Percentiles rank a stretch among this genome's conserved stretches.
Conservation (phyloP, 1,140 invertebrate species). For the Tetramorium simillimum region DNA sequence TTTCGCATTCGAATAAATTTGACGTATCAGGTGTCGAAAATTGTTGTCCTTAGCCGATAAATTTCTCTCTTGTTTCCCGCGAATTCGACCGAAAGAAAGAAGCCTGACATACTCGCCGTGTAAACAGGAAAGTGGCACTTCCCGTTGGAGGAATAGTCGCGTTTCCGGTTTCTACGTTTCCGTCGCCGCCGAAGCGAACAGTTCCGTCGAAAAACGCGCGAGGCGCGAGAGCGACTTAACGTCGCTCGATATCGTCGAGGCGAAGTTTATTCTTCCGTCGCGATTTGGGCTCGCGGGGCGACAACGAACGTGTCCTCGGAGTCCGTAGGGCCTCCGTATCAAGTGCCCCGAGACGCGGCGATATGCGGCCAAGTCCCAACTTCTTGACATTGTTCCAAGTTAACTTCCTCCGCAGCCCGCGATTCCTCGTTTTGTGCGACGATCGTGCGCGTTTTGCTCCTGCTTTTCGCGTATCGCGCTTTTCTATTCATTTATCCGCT, state of each 20-base stretch:
- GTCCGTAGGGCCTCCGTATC: background rate
- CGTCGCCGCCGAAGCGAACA: constrained; percentile 15
- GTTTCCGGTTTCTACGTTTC: constrained; percentile 52
- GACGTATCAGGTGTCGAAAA: background rate
- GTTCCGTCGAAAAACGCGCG: constrained; percentile 23
- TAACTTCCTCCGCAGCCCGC: constrained; percentile 32
- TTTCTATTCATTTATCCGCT: constrained; percentile 55
- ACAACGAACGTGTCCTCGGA: background rate
- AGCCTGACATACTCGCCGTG: constrained; percentile 41
- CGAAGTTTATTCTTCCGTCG: constrained; percentile 47
- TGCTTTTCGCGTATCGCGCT: background rate
- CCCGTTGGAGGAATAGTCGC: constrained; percentile 45
- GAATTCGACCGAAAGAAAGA: constrained; percentile 32
- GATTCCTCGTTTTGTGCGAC: constrained; percentile 7
- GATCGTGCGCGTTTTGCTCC: constrained; percentile 7
- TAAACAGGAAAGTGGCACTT: constrained; percentile 64
- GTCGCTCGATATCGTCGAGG: constrained; percentile 31
- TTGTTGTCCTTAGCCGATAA: constrained; percentile 7
- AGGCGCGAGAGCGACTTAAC: constrained; percentile 47
- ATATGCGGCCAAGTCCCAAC: constrained; percentile 29
- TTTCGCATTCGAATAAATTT: background rate
- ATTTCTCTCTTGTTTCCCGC: constrained; percentile 29
- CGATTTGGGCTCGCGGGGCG: constrained; percentile 2
- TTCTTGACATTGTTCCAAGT: constrained; percentile 53
- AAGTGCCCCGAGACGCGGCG: background rate